These are phyloP conservation scores for Drosophila neonasuta DNA, from an alignment of 2,888 invertebrate species.

Conservation along the genomic window DNA sequence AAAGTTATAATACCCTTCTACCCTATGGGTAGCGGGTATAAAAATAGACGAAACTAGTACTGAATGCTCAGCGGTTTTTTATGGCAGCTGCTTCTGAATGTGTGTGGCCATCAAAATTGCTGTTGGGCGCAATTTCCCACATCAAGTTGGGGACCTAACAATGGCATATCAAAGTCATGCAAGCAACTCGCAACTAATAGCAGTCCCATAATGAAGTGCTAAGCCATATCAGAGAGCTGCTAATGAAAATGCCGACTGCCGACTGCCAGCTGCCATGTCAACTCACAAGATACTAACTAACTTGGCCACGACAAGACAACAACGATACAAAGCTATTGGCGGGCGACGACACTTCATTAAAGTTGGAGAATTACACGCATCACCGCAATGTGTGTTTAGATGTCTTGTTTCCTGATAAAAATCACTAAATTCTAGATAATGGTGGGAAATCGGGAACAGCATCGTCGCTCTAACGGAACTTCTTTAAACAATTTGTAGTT, in stretches of 20 bases:
- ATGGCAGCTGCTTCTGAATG: slow-evolving; percentile 33
- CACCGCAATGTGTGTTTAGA: slow-evolving; percentile 16
- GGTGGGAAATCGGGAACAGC: slow-evolving; percentile 31
- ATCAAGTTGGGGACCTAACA: slow-evolving; percentile 51
- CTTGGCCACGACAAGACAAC: slow-evolving; percentile 20
- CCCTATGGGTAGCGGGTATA: too few relatives aligned
- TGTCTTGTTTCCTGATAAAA: slow-evolving; percentile 29
- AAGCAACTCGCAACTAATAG: slow-evolving; percentile 49
- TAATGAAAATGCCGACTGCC: slow-evolving; percentile 63
- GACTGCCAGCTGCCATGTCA: slow-evolving; percentile 37
- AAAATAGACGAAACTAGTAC: slow-evolving; percentile 6
- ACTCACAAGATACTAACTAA: slow-evolving; percentile 35
- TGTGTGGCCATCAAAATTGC: slow-evolving; percentile 45
- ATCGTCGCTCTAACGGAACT: slow-evolving; percentile 22
- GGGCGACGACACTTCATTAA: slow-evolving; percentile 42
- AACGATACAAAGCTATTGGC: slow-evolving; percentile 16
- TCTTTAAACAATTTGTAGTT: slow-evolving; percentile 13
- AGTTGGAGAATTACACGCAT: slow-evolving; percentile 40
- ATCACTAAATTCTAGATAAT: slow-evolving; percentile 53
- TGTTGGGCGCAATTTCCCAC: slow-evolving; percentile 54
- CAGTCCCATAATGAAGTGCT: slow-evolving; percentile 63
- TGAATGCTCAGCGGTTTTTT: slow-evolving; percentile 30
- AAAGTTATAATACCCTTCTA: too few relatives aligned
- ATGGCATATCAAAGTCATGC: slow-evolving; percentile 65
- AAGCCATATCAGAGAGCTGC: slow-evolving; percentile 51